Evolutionary conservation across 2,797 vertebrate species (phyloP), one percentile per base, ranked within the genome.

Genomic region (Trachops cirrhosus): DNA sequence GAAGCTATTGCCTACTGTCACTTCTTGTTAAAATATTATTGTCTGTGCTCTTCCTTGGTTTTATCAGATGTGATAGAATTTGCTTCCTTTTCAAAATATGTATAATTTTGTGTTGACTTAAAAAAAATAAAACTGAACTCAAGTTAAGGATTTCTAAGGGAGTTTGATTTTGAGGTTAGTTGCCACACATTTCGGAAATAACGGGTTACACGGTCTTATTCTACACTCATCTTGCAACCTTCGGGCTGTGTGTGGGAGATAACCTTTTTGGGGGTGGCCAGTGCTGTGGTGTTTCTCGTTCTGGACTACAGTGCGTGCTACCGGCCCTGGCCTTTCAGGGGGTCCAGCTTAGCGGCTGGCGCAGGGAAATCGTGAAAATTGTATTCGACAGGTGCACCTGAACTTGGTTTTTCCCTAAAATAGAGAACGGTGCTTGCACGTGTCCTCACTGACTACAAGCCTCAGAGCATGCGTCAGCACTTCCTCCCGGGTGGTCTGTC

Each of bases 121-220:
- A 10, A 62, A 44, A 86, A 93, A 91, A 91, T 14, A 70, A 95
- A 89, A 29, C 32, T 21, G 92, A 89, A 34, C 22, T 16, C 44
- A 70, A 62, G 46, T 9, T 26, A 68, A 26, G 83, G 22, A 78
- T 91, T 70, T 88, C 83, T 80, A 68, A 91, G 68, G 92, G 90
- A 89, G 89, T 91, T 32, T 54, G 84, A 82, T 44, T 92, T 80
- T 82, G 87, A 93, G 52, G 64, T 86, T 52, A 86, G 34, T 94
- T 62, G 44, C 41, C 91, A 75, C 19, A 59, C 48, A 0, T 79
- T 82, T 50, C 18, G 87, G 67, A 89, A 95, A 70, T 85, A 6
- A 46, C 54, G 62, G 32, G 0, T 73, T 32, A 24, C 18, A 62
- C 0, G 9, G 29, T 44, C 57, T 32, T 46, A 0, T 9, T 46